Evolutionary conservation across 2,888 invertebrate genomes (phyloP).

Genomic region (Stenchaetothrips biformis): DNA sequence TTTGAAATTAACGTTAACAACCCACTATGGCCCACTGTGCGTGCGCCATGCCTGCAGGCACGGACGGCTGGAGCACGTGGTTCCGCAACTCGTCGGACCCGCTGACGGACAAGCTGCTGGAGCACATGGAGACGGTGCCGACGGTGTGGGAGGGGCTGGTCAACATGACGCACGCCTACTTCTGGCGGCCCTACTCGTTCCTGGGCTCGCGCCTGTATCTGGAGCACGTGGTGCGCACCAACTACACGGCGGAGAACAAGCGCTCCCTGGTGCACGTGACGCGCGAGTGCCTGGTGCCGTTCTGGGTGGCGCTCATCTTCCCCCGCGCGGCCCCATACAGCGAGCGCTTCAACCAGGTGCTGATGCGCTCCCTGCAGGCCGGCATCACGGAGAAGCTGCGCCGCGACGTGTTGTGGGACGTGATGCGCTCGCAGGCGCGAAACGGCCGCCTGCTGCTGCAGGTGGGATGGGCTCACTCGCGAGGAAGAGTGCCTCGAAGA

Average conservation of each 20-base stretch:
- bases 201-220: slow-evolving; percentile 67
- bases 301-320: slow-evolving; percentile 61
- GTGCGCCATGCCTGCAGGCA: slow-evolving; percentile 50
- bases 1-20: slow-evolving; percentile 2
- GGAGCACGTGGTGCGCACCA: slow-evolving; percentile 66
- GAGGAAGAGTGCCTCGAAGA: no score
- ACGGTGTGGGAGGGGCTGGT: slow-evolving; percentile 62
- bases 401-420: slow-evolving; percentile 65
- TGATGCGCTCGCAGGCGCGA: slow-evolving; percentile 48
- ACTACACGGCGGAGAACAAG: slow-evolving; percentile 53
- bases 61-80: slow-evolving; percentile 71
- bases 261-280: slow-evolving; percentile 57
- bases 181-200: slow-evolving; percentile 66
- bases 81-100: slow-evolving; percentile 65
- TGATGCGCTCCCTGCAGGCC: slow-evolving; percentile 59
- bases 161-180: slow-evolving; percentile 66
- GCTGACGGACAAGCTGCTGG: slow-evolving; percentile 56
- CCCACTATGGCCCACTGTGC: no score
- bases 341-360: slow-evolving; percentile 56
- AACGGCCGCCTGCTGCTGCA: slow-evolving; percentile 55
- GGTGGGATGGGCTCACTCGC: not conserved
- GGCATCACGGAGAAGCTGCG: slow-evolving; percentile 63
- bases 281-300: slow-evolving; percentile 68
- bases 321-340: slow-evolving; percentile 62
- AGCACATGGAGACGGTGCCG: slow-evolving; percentile 62